Evolutionary conservation across 2,113 vertebrate species (phyloP).

Genomic region (Brevimyrus niger): DNA sequence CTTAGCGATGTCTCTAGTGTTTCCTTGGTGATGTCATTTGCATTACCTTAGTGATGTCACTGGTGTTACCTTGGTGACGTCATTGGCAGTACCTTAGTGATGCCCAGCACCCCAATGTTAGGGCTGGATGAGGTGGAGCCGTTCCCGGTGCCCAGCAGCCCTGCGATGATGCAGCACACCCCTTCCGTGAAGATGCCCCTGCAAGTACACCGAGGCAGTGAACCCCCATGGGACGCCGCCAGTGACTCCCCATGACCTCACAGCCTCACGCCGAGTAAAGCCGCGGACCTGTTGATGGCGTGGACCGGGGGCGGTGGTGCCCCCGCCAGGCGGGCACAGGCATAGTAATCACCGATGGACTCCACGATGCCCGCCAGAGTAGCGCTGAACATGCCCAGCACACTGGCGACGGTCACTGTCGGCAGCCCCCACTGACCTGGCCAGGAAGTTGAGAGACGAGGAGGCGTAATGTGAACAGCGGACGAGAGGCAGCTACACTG

Average conservation of each 20-base stretch:
- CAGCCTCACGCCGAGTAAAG: not conserved
- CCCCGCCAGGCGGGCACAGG: slow-evolving; percentile 86
- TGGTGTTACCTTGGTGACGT: not conserved
- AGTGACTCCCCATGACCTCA: not conserved
- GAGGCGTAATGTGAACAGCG: not conserved
- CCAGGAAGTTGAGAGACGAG: not conserved
- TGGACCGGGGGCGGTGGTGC: slow-evolving; percentile 83
- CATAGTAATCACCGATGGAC: slow-evolving; percentile 94
- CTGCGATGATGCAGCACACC: slow-evolving; percentile 85
- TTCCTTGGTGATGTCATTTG: slow-evolving; percentile 87
- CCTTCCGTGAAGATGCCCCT: slow-evolving; percentile 96
- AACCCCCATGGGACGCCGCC: not conserved
- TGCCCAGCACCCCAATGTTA: slow-evolving; percentile 92
- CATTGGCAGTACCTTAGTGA: slow-evolving; percentile 79
- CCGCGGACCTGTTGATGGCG: slow-evolving; percentile 82
- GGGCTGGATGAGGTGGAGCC: slow-evolving; percentile 97
- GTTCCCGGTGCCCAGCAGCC: slow-evolving; percentile 90
- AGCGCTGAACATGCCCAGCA: slow-evolving; percentile 94
- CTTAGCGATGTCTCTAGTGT: slow-evolving; percentile 73
- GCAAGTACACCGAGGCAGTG: not conserved
- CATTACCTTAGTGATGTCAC: slow-evolving; percentile 88
- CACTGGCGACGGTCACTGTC: slow-evolving; percentile 79
- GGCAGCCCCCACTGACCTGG: slow-evolving; percentile 93
- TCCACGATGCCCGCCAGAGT: slow-evolving; percentile 86
- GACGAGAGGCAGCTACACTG: not conserved